phyloP scores from a whole-genome alignment of 1,140 invertebrate species.

The Globodera ellingtonae region DNA sequence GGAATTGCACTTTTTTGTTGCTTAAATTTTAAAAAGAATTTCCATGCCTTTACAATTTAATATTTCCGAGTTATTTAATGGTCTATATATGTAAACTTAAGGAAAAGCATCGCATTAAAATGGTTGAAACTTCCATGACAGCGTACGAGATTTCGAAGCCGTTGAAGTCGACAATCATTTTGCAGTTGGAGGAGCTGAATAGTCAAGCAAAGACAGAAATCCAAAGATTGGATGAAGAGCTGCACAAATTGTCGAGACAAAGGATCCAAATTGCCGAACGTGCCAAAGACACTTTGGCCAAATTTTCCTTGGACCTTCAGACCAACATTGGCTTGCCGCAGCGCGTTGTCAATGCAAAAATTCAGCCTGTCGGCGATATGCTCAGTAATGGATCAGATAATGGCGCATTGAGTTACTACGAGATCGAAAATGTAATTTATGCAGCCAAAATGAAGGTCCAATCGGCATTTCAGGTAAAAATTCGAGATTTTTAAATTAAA shows the following conservation, averaged over 20 bases:
- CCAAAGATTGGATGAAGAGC: background rate
- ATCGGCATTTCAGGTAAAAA: background rate
- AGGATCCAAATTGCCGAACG: background rate
- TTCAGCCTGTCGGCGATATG: background rate
- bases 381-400: background rate
- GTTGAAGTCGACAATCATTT: background rate
- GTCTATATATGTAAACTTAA: background rate
- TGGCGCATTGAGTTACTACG: background rate
- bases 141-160: background rate
- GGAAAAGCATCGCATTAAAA: background rate
- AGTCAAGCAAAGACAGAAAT: background rate
- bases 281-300: background rate
- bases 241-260: background rate
- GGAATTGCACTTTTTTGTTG: no score
- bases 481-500: no score
- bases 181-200: background rate
- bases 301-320: background rate
- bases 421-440: background rate
- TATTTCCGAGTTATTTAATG: background rate
- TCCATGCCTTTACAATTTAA: no score
- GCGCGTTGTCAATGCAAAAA: background rate
- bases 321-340: background rate
- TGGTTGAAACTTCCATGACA: background rate
- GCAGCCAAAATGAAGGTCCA: background rate
- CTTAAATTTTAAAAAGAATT: no score